phyloP scores from a whole-genome alignment of 2,888 invertebrate species.

The Pollenia amentaria region DNA sequence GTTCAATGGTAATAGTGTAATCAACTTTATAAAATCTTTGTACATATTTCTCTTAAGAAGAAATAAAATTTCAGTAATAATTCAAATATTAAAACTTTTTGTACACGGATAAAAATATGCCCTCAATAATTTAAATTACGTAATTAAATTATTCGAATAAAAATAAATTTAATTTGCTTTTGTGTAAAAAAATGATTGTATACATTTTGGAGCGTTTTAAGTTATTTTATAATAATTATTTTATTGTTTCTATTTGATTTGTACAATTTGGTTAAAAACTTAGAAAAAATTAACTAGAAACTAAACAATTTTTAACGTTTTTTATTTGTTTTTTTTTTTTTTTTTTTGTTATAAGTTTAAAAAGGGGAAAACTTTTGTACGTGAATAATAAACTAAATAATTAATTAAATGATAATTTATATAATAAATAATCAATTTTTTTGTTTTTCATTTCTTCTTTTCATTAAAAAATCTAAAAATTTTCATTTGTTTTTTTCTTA shows the following conservation, averaged over 20 bases:
- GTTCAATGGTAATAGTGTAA: no score
- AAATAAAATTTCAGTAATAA: no score
- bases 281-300: conserved; percentile 68
- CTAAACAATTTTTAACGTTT: conserved; percentile 64
- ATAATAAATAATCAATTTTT: conserved; percentile 60
- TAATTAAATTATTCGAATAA: no score
- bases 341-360: neutral
- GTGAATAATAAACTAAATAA: conserved; percentile 47
- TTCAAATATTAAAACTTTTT: no score
- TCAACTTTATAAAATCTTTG: no score
- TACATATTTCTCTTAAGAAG: no score
- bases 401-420: conserved; percentile 45
- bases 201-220: conserved; percentile 25
- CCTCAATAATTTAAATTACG: no score
- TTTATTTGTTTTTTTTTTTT: neutral
- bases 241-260: conserved; percentile 60
- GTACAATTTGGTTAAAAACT: conserved; percentile 67
- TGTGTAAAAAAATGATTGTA: neutral
- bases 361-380: conserved; percentile 50
- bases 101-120: no score
- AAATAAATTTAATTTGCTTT: no score
- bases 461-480: conserved; percentile 13
- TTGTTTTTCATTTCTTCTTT: conserved; percentile 17
- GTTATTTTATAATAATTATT: conserved; percentile 33
- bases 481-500: neutral